Evolutionary conservation across 2,797 vertebrate genomes (phyloP).

Genomic region (Lerista edwardsae): DNA sequence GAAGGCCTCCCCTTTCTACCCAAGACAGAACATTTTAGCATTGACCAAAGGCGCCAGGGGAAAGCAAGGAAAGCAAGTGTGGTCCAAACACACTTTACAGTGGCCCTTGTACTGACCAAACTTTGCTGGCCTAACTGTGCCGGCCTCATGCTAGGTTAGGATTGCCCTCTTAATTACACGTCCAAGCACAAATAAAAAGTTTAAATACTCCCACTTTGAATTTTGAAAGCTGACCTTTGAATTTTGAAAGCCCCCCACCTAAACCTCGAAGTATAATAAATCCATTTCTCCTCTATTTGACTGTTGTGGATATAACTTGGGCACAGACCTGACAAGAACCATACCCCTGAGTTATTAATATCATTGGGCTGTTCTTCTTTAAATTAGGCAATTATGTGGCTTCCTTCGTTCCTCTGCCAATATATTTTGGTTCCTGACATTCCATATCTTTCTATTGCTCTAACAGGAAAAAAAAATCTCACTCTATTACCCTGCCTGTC

Average conservation of each 20-base stretch:
- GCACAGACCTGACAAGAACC: neutral
- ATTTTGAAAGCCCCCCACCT: neutral
- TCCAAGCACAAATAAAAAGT: neutral
- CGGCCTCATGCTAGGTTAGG: too few species aligned
- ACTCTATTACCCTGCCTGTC: neutral
- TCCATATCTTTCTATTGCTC: conserved; percentile 8
- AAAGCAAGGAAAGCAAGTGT: too few species aligned
- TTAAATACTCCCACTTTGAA: neutral
- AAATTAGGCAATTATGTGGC: neutral
- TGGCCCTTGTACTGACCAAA: too few species aligned
- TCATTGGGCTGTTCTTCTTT: neutral
- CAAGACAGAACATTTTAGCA: neutral
- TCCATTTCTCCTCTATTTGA: neutral
- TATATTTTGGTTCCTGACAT: neutral
- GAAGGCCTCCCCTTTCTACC: neutral
- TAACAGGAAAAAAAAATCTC: neutral
- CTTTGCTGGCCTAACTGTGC: too few species aligned
- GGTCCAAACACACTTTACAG: too few species aligned
- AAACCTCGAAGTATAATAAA: neutral
- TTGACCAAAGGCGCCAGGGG: neutral
- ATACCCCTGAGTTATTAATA: neutral
- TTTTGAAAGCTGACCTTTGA: neutral
- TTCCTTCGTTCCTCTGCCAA: neutral
- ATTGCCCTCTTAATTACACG: too few species aligned
- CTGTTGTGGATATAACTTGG: neutral